Conservation (phyloP, 1,140 invertebrate genomes). For the Augochlora pura region DNA sequence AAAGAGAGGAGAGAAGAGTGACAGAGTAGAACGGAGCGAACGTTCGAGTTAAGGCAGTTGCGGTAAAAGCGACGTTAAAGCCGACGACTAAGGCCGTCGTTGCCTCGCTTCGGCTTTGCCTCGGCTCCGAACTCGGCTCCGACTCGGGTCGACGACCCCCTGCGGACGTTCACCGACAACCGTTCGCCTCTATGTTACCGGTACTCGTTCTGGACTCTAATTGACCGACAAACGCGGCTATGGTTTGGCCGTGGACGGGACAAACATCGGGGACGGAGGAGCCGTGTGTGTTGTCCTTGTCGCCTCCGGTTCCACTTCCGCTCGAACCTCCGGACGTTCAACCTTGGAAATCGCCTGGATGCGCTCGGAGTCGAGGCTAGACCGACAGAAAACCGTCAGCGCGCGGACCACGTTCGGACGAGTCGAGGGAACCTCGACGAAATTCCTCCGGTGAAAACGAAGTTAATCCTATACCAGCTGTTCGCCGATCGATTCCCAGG, state of each 20-base stretch:
- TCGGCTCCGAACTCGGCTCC: neutral
- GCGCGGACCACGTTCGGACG: no score
- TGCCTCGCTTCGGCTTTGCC: no score
- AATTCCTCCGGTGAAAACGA: no score
- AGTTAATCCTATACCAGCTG: no score
- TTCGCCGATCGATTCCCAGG: no score
- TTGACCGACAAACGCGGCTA: constrained; percentile 67
- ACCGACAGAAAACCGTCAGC: no score
- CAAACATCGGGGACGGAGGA: neutral
- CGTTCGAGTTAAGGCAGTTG: constrained; percentile 19
- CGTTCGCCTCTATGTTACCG: constrained; percentile 64
- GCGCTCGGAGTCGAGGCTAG: neutral
- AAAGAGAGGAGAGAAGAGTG: neutral
- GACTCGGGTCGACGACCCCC: constrained; percentile 74
- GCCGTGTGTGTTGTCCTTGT: neutral
- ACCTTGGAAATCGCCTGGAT: neutral
- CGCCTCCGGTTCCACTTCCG: neutral
- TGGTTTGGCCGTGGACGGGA: constrained; percentile 28
- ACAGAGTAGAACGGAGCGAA: no score
- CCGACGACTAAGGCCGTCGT: constrained; percentile 5
- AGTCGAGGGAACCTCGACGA: no score
- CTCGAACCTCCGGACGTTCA: neutral
- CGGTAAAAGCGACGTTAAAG: constrained; percentile 30
- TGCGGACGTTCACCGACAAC: constrained; percentile 78
- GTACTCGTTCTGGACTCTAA: constrained; percentile 64